phyloP scores from a whole-genome alignment of 1,140 invertebrate genomes.

The Microvelia longipes region DNA sequence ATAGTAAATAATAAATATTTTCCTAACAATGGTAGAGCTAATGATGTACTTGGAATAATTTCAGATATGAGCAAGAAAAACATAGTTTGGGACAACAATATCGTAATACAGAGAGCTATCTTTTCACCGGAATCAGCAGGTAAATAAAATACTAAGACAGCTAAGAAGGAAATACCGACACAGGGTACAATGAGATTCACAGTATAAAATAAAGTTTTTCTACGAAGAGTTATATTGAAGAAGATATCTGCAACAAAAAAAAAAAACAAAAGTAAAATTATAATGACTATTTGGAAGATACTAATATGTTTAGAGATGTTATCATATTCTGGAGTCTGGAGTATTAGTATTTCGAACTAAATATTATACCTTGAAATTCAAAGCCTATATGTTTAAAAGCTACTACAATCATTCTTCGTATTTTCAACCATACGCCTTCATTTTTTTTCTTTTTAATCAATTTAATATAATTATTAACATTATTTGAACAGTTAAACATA shows the following conservation, averaged over 20 bases:
- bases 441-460: too few relatives aligned
- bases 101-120: conserved; percentile 94
- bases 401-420: too few relatives aligned
- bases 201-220: conserved; percentile 91
- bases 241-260: conserved; percentile 61
- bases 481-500: too few relatives aligned
- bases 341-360: too few relatives aligned
- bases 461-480: too few relatives aligned
- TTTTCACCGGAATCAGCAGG: conserved; percentile 98
- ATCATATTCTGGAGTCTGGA: too few relatives aligned
- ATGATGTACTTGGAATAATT: conserved; percentile 95
- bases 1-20: conserved; percentile 99
- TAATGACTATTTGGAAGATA: too few relatives aligned
- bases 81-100: conserved; percentile 95
- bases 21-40: conserved; percentile 88
- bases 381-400: too few relatives aligned
- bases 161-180: conserved; percentile 81
- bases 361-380: too few relatives aligned
- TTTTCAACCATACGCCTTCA: too few relatives aligned
- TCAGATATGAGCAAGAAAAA: conserved; percentile 96
- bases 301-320: too few relatives aligned
- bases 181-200: conserved; percentile 90
- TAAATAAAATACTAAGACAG: conserved; percentile 89
- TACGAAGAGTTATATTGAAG: conserved; percentile 90
- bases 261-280: too few relatives aligned